A percentile compares a stretch with the other conserved stretches of the same genome.
These are phyloP conservation scores for Chrysopilus asiliformis DNA, from an alignment of 2,888 invertebrate species.

Conservation along the genomic window DNA sequence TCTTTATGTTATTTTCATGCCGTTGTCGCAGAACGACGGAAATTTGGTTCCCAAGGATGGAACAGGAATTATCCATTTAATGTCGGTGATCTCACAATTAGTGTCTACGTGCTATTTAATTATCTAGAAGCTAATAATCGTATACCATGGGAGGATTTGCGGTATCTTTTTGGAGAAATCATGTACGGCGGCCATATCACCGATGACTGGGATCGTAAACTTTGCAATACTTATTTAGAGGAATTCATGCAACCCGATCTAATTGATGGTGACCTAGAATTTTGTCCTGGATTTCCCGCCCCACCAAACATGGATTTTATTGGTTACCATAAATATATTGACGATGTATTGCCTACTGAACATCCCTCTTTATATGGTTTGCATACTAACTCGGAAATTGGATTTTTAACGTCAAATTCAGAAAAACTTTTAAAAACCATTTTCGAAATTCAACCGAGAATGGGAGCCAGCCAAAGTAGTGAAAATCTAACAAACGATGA, in stretches of 20 bases:
- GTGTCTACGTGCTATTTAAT: conserved; percentile 79
- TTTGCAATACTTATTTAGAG: conserved; percentile 73
- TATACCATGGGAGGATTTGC: conserved; percentile 88
- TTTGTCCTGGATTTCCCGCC: conserved; percentile 73
- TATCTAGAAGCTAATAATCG: conserved; percentile 78
- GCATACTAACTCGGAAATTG: conserved; percentile 91
- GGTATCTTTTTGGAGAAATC: conserved; percentile 91
- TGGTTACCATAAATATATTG: conserved; percentile 79
- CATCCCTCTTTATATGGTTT: conserved; percentile 83
- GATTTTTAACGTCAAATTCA: conserved; percentile 75
- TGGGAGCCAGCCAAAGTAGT: conserved; percentile 57
- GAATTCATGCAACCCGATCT: conserved; percentile 82
- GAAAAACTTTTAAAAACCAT: conserved; percentile 72
- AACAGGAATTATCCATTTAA: conserved; percentile 60
- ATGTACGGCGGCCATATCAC: conserved; percentile 98
- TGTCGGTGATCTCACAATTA: conserved; percentile 80
- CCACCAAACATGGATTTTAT: conserved; percentile 80
- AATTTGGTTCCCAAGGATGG: conserved; percentile 48
- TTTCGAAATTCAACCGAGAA: conserved; percentile 82
- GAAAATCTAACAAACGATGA: conserved; percentile 60
- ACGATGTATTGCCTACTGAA: conserved; percentile 73
- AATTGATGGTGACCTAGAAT: conserved; percentile 68
- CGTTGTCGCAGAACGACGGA: conserved; percentile 79
- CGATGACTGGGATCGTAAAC: conserved; percentile 85
- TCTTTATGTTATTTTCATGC: conserved; percentile 91